These are phyloP conservation scores for Elaphurus davidianus DNA, from an alignment of 2,113 vertebrate genomes.

Conservation along the genomic window DNA sequence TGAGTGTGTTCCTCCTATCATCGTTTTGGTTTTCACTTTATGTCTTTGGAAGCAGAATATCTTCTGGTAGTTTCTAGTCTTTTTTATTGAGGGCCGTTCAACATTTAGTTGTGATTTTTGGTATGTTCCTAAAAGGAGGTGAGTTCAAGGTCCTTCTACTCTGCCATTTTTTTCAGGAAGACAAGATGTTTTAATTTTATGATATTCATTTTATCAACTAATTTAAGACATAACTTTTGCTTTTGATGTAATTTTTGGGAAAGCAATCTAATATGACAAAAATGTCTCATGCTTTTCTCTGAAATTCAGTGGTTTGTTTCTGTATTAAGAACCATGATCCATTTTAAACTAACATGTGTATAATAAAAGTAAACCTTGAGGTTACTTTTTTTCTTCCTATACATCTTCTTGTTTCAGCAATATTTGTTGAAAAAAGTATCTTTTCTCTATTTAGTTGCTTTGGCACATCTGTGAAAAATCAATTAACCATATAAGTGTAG, in stretches of 20 bases:
- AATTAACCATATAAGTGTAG: background rate
- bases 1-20: background rate
- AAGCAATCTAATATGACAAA: background rate
- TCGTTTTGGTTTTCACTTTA: background rate
- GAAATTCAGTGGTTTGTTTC: background rate
- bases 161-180: background rate
- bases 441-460: background rate
- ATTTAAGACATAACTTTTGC: background rate
- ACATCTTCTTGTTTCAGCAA: background rate
- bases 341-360: background rate
- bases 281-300: background rate
- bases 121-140: background rate
- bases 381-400: background rate
- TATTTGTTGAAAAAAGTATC: background rate
- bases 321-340: background rate
- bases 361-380: background rate
- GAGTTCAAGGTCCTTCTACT: background rate
- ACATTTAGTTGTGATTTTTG: background rate
- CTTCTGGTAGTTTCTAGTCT: background rate
- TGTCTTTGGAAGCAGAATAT: background rate
- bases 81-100: background rate
- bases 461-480: background rate
- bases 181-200: background rate
- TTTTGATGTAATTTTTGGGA: background rate
- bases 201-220: background rate